Conservation (phyloP, 2,113 vertebrate species). For the Leptobrachium ailaonicum region DNA sequence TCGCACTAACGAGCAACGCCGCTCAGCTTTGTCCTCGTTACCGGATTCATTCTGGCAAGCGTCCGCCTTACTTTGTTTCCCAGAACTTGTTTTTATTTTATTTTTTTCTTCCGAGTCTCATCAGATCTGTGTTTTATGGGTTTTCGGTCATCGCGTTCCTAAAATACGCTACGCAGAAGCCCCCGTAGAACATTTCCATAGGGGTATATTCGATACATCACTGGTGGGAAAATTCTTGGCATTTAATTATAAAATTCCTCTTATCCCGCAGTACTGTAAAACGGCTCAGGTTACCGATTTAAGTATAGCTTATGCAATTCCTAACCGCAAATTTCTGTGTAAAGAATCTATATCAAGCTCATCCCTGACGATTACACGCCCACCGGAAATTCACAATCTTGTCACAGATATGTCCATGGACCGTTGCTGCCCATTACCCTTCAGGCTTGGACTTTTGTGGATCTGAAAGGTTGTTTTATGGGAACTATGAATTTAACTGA, state of each 20-base stretch:
- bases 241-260: not conserved
- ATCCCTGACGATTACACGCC: not conserved
- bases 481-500: too few relatives aligned
- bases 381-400: not conserved
- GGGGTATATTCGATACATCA: not conserved
- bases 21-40: not conserved
- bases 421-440: too few relatives aligned
- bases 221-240: not conserved
- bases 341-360: not conserved
- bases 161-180: not conserved
- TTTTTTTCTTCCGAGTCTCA: not conserved
- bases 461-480: too few relatives aligned
- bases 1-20: constrained; percentile 14
- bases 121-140: not conserved
- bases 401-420: not conserved
- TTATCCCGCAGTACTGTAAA: not conserved
- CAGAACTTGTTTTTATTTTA: too few relatives aligned
- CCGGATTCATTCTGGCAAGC: not conserved
- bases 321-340: not conserved
- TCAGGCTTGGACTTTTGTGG: too few relatives aligned
- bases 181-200: not conserved
- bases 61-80: too few relatives aligned
- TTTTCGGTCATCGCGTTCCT: not conserved
- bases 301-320: not conserved
- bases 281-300: not conserved